Evolutionary conservation across 2,797 vertebrate species (phyloP), one percentile per base, ranked within the genome.

Genomic region (Artibeus jamaicensis): DNA sequence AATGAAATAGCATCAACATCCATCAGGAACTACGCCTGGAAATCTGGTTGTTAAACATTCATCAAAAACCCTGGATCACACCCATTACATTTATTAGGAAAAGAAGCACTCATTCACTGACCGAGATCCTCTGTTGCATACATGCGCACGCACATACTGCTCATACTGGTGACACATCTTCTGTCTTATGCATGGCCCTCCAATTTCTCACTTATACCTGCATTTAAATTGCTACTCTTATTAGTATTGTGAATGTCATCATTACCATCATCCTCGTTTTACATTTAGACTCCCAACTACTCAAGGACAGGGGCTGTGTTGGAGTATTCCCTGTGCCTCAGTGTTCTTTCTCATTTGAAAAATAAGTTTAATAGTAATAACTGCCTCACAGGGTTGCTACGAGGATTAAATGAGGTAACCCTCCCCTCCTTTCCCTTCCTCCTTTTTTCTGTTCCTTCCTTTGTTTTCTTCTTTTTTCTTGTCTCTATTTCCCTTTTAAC

Each of bases 1-100:
- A 94, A 55, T 89, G 81, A 95, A 91, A 73, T 76, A 94, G 73
- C 77, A 94, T 65, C 67, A 83, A 12, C 50, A 48, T 86, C 96
- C 84, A 62, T 93, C 59, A 93, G 48, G 67, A 76, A 48, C 57
- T 68, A 85, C 76, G 96, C 87, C 85, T 95, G 95, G 92, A 92
- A 90, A 89, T 93, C 71, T 85, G 18, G 77, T 67, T 93, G 68
- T 42, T 94, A 79, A 89, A 93, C 21, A 44, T 86, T 94, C 71
- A 55, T 73, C 90, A 92, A 24, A 14, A 59, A 15, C 9, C 46
- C 42, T 59, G 86, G 42, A 77, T 92, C 71, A 94, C 37, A 73
- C 9, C 21, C n/a, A 37, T 22, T 89, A 53, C 55, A 88, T 93
- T 88, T 74, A 73, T 90, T 76, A 87, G 57, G 37, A 87, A 74